These are phyloP conservation scores for Limosa lapponica DNA, from an alignment of 2,797 vertebrate genomes.

Conservation along the genomic window DNA sequence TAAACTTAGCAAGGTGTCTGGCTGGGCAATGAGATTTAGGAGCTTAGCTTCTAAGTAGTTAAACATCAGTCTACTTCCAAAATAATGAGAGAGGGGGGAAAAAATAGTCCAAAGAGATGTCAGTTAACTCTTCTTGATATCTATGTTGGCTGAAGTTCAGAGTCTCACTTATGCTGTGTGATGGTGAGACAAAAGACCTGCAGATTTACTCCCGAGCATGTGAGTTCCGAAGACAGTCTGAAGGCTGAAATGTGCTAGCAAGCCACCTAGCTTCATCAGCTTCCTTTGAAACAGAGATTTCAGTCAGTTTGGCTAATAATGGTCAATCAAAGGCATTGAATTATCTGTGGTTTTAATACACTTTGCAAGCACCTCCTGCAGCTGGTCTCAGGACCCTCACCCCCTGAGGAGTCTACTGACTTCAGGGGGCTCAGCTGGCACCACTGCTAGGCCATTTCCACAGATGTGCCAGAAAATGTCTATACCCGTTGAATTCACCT, in stretches of 20 bases:
- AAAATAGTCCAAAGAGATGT: neutral
- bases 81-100: rapidly evolving
- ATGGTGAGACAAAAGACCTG: neutral
- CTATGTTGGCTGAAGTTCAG: neutral
- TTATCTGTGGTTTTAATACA: rapidly evolving
- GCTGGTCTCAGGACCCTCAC: neutral
- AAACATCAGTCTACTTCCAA: neutral
- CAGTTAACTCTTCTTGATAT: neutral
- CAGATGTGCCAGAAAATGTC: neutral
- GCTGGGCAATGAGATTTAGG: neutral
- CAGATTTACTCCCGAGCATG: rapidly evolving
- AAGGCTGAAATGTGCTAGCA: neutral
- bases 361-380: neutral
- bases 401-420: neutral
- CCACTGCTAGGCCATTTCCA: neutral
- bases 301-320: neutral
- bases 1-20: neutral
- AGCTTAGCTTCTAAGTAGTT: neutral
- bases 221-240: neutral
- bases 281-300: neutral
- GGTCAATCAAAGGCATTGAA: neutral
- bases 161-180: neutral
- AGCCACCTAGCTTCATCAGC: neutral
- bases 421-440: neutral
- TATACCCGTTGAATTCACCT: neutral